A percentile compares a stretch with the other conserved stretches of the same genome.
These are phyloP conservation scores for Lathronympha strigana DNA, from an alignment of 2,888 invertebrate genomes.

Conservation along the genomic window DNA sequence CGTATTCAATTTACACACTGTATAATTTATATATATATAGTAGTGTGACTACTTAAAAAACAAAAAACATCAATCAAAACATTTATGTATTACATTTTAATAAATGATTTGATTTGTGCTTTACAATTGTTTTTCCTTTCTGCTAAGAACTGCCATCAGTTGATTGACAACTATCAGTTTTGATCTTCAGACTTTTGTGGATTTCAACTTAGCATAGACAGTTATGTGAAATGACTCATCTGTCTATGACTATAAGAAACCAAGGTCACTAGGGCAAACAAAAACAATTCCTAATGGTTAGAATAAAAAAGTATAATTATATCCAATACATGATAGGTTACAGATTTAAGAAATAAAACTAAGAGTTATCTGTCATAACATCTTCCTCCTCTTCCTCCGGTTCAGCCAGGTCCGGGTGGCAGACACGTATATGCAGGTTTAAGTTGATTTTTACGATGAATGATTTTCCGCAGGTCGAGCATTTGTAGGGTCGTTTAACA, in stretches of 20 bases:
- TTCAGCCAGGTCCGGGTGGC: conserved; percentile 76
- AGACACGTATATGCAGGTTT: conserved; percentile 76
- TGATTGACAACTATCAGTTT: no score
- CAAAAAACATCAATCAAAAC: no score
- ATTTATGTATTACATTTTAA: no score
- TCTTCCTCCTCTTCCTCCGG: conserved; percentile 80
- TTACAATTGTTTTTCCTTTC: no score
- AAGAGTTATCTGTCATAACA: conserved; percentile 78
- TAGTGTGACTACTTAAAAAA: no score
- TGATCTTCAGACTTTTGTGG: no score
- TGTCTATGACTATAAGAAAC: not conserved
- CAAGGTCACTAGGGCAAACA: not conserved
- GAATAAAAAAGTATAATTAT: conserved; percentile 76
- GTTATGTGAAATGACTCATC: not conserved
- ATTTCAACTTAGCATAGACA: not conserved
- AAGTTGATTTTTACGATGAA: conserved; percentile 79
- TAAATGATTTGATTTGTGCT: no score
- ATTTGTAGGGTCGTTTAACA: conserved; percentile 76
- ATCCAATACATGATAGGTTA: conserved; percentile 59
- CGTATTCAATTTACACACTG: no score
- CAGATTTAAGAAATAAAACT: conserved; percentile 50
- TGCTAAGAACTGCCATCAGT: no score
- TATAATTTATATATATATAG: no score
- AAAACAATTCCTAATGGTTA: conserved; percentile 50
- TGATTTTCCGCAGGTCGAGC: conserved; percentile 76